phyloP scores from a whole-genome alignment of 2,888 invertebrate species.

The Geotrupes spiniger region DNA sequence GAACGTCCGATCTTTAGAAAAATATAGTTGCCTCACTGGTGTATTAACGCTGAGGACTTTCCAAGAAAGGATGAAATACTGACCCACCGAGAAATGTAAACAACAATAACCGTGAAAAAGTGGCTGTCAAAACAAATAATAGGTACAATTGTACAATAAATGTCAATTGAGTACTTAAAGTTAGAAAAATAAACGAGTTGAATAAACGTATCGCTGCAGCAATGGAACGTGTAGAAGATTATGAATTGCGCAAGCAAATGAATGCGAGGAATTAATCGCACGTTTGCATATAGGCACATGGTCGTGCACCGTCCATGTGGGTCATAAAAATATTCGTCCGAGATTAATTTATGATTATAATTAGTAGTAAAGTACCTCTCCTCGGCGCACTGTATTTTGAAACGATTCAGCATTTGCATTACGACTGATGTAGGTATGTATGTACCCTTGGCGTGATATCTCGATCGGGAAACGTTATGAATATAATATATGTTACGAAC shows the following conservation, averaged over 20 bases:
- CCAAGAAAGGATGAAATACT: too few species aligned
- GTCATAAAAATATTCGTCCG: conserved; percentile 10
- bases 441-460: conserved; percentile 1
- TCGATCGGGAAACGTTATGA: too few species aligned
- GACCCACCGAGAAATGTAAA: too few species aligned
- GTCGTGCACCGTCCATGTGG: conserved; percentile 9
- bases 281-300: conserved; percentile 11
- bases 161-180: too few species aligned
- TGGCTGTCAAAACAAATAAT: conserved; percentile 6
- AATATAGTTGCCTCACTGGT: too few species aligned
- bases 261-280: conserved; percentile 12
- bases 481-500: too few species aligned
- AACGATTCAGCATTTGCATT: neutral
- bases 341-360: conserved; percentile 16
- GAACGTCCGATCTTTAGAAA: too few species aligned
- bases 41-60: too few species aligned
- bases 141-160: neutral
- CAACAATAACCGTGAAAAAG: conserved; percentile 7
- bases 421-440: neutral
- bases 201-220: too few species aligned
- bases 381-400: neutral
- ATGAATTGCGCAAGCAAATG: conserved; percentile 12
- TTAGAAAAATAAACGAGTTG: too few species aligned
- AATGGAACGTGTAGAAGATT: conserved; percentile 1
- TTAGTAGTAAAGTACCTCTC: conserved; percentile 9